Evolutionary conservation across 1,140 invertebrate genomes (phyloP).

Genomic region (Hyles euphorbiae): DNA sequence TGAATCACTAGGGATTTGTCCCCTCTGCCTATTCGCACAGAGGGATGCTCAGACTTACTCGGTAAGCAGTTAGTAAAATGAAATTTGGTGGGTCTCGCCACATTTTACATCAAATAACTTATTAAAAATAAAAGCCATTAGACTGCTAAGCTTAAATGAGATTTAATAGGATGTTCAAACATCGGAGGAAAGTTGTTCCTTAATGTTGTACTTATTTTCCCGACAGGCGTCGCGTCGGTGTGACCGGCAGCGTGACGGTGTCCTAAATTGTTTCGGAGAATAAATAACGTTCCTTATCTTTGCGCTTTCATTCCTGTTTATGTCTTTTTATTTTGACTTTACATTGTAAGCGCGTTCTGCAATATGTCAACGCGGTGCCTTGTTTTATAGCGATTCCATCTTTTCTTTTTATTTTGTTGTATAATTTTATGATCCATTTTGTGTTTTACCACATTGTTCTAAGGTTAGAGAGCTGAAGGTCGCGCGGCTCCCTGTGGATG

Average conservation of each 20-base stretch:
- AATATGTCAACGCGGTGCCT: conserved; percentile 22
- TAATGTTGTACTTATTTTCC: too few relatives aligned
- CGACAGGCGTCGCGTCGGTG: conserved; percentile 7
- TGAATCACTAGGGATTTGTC: too few relatives aligned
- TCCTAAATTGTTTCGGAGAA: conserved; percentile 23
- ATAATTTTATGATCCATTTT: conserved; percentile 22
- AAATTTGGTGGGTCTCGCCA: too few relatives aligned
- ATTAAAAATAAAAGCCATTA: too few relatives aligned
- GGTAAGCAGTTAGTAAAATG: too few relatives aligned
- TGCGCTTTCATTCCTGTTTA: conserved; percentile 21
- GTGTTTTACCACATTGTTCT: conserved; percentile 12
- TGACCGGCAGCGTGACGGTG: conserved; percentile 6
- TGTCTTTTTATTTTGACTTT: conserved; percentile 26
- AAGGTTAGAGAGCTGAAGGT: conserved; percentile 1
- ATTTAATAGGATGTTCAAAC: too few relatives aligned
- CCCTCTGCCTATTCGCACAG: too few relatives aligned
- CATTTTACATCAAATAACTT: too few relatives aligned
- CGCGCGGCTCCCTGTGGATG: conserved; percentile 6
- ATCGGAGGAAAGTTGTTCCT: too few relatives aligned
- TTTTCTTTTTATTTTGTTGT: conserved; percentile 17
- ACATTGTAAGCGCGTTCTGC: conserved; percentile 20
- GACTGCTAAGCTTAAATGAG: too few relatives aligned
- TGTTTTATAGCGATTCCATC: conserved; percentile 21
- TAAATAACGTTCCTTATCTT: conserved; percentile 28
- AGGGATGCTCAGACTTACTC: too few relatives aligned